These are phyloP conservation scores for Mormoops blainvillei DNA, from an alignment of 2,113 vertebrate genomes.

Conservation along the genomic window DNA sequence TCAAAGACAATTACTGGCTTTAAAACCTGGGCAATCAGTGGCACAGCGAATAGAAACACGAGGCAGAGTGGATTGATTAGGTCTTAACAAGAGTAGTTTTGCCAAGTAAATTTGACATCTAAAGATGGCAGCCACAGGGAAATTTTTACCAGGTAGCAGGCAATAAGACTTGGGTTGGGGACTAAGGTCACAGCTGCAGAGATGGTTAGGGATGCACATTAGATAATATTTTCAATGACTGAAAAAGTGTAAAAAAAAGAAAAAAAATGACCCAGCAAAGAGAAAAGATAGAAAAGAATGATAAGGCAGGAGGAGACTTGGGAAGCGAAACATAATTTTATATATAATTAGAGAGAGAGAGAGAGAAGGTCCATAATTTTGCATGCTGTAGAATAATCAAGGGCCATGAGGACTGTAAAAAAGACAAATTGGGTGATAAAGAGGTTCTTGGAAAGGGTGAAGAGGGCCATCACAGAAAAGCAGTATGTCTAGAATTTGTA, in stretches of 20 bases:
- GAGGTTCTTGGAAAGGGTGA: neutral
- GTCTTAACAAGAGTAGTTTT: neutral
- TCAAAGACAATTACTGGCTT: neutral
- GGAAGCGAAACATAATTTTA: neutral
- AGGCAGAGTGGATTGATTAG: neutral
- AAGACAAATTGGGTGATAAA: neutral
- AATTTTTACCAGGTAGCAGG: neutral
- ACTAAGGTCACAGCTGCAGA: neutral
- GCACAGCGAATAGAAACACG: neutral
- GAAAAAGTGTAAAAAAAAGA: neutral
- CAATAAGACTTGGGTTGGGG: neutral
- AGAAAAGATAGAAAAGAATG: neutral
- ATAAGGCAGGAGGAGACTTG: neutral
- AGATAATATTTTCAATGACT: neutral
- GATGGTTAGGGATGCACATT: neutral
- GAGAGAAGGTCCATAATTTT: neutral
- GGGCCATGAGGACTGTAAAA: neutral
- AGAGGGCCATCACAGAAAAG: neutral
- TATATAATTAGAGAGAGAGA: neutral
- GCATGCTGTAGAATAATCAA: neutral
- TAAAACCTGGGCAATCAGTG: neutral
- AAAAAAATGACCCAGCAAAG: neutral
- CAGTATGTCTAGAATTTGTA: neutral
- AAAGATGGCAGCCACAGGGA: neutral
- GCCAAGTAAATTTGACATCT: neutral